Evolutionary conservation across 92 coral and sea anemone genomes (phyloP), one percentile per base, ranked within the genome.

Genomic region (Paragorgia papillata): DNA sequence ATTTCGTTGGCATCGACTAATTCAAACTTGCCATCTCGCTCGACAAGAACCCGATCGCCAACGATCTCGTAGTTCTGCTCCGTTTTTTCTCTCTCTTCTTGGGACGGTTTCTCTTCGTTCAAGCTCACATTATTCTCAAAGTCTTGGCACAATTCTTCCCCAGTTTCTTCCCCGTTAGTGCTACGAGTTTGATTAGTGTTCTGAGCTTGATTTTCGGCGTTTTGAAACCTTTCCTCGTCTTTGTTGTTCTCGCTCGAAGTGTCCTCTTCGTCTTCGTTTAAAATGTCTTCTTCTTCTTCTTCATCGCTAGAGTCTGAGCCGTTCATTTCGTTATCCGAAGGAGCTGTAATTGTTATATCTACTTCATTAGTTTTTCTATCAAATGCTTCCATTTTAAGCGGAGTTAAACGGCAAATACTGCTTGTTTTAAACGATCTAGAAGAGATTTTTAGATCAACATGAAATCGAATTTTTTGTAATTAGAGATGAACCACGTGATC

Each of bases 21-120:
- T 81, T 95, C 99, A 70, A 95, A 95, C 48, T 91, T 91, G 7
- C 99, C 99, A 65, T 95, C 99, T 41, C 89, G 86, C 86, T 95
- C 99, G 35, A 95, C 88, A 0, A 95, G 81, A 22, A 95, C 99
- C 0, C 99, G 87, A 44, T 95, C 54, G 6, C 46, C 76, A 37
- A 30, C 81, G 17, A 59, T 46, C 30, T 75, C 81, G 41, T 75
- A 59, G 41, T 35, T 48, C 50, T 75, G 57, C 2, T 20, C 57
- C 6, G 28, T 49, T 7, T 0, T 48, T 40, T 58, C 57, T 9
- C 18, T 32, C 68, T 59, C 54, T n/a, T 75, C 81, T 12, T 0
- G 43, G 3, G 68, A 0, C 27, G 57, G 25, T 18, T 75, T 62
- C 17, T 75, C 81, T 59, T 75, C 81, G 49, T 43, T 50, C 13